Conservation (phyloP, 2,113 vertebrate species). For the Ciconia stormi region DNA sequence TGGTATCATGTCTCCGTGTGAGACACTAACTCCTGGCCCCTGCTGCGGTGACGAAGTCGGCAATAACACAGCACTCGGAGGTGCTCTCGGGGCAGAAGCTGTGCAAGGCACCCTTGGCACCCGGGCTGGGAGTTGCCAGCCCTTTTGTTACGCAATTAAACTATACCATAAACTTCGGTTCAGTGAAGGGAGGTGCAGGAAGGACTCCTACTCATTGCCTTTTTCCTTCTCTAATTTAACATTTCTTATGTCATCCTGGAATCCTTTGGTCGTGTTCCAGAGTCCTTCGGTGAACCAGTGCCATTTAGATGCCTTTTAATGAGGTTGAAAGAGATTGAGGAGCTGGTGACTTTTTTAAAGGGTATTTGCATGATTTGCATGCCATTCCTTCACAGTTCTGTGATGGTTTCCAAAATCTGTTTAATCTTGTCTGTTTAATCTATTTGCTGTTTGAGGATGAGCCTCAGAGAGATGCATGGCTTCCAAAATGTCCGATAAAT, state of each 20-base stretch:
- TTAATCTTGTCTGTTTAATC: background rate
- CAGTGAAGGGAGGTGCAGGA: background rate
- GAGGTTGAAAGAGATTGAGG: background rate
- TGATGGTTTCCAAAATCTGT: background rate
- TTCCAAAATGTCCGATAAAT: background rate
- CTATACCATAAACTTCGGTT: background rate
- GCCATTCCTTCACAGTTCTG: background rate
- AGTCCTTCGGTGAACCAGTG: background rate
- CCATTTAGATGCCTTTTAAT: background rate
- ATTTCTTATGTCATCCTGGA: background rate
- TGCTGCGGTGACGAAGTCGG: background rate
- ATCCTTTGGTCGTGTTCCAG: background rate
- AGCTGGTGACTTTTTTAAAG: background rate
- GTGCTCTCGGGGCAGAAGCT: background rate
- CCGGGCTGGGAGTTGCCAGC: background rate
- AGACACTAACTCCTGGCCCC: background rate
- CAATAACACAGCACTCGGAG: rapidly evolving
- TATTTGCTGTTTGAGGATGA: background rate
- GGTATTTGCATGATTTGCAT: background rate
- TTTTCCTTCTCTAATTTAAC: background rate
- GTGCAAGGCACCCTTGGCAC: background rate
- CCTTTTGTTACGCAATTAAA: background rate
- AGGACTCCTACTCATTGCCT: background rate
- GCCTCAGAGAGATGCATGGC: background rate
- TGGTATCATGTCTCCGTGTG: background rate